Conservation (phyloP, 2,888 invertebrate genomes). For the Cartodere bifasciata region DNA sequence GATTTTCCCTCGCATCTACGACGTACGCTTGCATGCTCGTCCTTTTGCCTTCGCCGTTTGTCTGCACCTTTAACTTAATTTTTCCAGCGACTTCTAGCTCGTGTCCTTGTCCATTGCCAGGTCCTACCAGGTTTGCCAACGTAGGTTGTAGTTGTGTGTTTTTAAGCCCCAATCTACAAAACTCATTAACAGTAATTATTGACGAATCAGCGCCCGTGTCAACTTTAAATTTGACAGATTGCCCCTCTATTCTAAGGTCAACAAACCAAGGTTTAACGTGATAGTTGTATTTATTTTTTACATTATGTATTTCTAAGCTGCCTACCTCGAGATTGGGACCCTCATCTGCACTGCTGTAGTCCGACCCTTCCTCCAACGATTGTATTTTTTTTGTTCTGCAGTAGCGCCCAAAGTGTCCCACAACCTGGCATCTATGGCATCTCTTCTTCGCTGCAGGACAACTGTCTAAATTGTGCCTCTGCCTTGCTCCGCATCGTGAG, state of each 20-base stretch:
- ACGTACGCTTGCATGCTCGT: slow-evolving; percentile 6
- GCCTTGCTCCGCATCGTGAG: too few relatives aligned
- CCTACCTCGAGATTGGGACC: slow-evolving; percentile 6
- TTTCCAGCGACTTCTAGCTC: slow-evolving; percentile 3
- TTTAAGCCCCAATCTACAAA: slow-evolving; percentile 2
- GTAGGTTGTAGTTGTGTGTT: too few relatives aligned
- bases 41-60: slow-evolving; percentile 2
- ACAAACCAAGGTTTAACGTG: slow-evolving; percentile 7
- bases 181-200: slow-evolving; percentile 7
- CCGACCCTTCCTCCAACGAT: too few relatives aligned
- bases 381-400: too few relatives aligned
- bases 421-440: too few relatives aligned
- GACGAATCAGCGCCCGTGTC: slow-evolving; percentile 11
- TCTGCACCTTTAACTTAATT: slow-evolving; percentile 1
- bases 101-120: slow-evolving; percentile 6
- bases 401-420: too few relatives aligned
- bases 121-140: not conserved
- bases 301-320: not conserved
- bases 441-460: too few relatives aligned
- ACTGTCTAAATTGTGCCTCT: too few relatives aligned
- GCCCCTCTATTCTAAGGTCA: slow-evolving; percentile 4
- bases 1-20: slow-evolving; percentile 8
- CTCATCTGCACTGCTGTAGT: too few relatives aligned
- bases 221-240: slow-evolving; percentile 9
- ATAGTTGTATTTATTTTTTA: not conserved